phyloP scores from a whole-genome alignment of 2,888 invertebrate species.

The Tenthredo amoena region DNA sequence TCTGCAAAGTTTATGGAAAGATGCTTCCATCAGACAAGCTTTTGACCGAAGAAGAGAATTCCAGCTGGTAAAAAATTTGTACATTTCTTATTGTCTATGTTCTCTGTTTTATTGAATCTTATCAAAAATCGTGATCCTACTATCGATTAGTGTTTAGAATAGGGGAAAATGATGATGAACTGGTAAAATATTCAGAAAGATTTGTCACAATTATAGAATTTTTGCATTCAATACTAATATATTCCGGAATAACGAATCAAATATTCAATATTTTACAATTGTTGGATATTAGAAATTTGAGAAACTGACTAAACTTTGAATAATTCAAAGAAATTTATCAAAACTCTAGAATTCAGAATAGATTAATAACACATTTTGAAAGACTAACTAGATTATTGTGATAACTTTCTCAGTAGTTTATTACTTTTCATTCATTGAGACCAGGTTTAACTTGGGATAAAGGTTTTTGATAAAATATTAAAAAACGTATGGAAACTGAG shows the following conservation, averaged over 20 bases:
- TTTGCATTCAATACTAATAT: background rate
- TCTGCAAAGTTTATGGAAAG: conserved; percentile 93
- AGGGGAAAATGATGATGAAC: too few species aligned
- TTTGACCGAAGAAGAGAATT: conserved; percentile 97
- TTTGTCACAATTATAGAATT: background rate
- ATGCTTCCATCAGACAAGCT: conserved; percentile 93
- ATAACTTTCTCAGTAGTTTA: background rate
- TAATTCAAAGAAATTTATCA: background rate
- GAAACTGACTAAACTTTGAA: background rate
- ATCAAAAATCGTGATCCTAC: too few species aligned
- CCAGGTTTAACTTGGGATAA: too few species aligned
- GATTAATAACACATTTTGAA: background rate
- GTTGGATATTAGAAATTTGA: background rate
- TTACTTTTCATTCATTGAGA: background rate
- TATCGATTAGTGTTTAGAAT: too few species aligned
- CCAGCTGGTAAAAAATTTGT: conserved; percentile 89
- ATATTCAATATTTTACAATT: background rate
- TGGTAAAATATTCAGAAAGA: background rate
- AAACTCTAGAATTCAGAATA: background rate
- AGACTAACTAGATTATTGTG: too few species aligned
- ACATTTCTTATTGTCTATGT: conserved; percentile 28
- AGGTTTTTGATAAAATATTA: too few species aligned
- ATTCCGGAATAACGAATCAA: background rate
- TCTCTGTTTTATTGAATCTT: background rate
- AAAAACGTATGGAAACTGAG: too few species aligned